Base-by-base conservation (phyloP, 2,888 invertebrate genomes). In the Dynastes hyllus region DNA sequence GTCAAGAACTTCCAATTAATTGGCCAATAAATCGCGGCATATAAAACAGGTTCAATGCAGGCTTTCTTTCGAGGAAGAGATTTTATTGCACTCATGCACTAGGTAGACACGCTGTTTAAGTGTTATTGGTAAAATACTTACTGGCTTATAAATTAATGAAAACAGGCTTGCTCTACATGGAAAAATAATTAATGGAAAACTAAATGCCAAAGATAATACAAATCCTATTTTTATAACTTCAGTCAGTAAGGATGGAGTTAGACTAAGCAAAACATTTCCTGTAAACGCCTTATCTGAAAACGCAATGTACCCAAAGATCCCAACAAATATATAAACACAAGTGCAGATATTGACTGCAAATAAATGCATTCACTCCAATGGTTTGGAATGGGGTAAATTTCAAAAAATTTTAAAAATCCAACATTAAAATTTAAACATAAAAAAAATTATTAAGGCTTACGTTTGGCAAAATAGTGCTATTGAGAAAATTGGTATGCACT, bases 391-490 rank as follows among this genome's bases (percentile, higher is more conserved):
- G 95, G 97, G 87, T 97, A 97, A 83, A 99, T 95, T 88, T 98
- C 97, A 89, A 97, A 97, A 50, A 97, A 89, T 89, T 97, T 95
- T 95, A 88, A 27, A 77, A 79, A 55, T 32, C 13, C 22, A 29
- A 2, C 6, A n/a, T n/a, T n/a, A n/a, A n/a, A n/a, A n/a, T n/a
- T 51, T 51, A 50, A 50, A 1, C 8, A 27, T 58, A 58, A 58
- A 27, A 27, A 45, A 51, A n/a, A 51, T 9, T 63, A 32, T 11
- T 2, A 8, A 45, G 9, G 11, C 93, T 92, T 89, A 96, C 94
- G 98, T 97, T 90, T 99, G 99, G 90, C 99, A 99, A 82, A 97
- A 97, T 77, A 98, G 91, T 0, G 98, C 98, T 95, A 98, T 97
- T 11, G 97, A 95, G 89, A 98, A 97, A 84, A 99, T 98, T 0